These are phyloP conservation scores for Aplodontia rufa DNA, from an alignment of 2,113 vertebrate genomes.

Conservation along the genomic window DNA sequence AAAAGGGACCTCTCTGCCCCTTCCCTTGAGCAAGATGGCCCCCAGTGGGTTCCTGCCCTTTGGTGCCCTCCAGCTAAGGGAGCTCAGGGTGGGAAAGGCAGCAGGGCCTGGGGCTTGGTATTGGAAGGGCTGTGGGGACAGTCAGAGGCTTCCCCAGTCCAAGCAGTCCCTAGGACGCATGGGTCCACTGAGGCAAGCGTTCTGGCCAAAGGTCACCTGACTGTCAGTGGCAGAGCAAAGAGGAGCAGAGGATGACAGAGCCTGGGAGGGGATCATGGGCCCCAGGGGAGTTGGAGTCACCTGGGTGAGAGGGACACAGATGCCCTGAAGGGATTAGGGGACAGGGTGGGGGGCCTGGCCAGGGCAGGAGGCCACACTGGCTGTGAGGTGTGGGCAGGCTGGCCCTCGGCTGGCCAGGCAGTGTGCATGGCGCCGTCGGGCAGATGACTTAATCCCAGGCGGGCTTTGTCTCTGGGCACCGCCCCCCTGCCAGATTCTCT, in stretches of 20 bases:
- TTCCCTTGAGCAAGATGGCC: too few species aligned
- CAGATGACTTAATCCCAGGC: slow-evolving; percentile 75
- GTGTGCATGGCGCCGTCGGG: background rate
- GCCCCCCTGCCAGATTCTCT: slow-evolving; percentile 9
- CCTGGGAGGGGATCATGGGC: rapidly evolving
- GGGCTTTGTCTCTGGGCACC: slow-evolving; percentile 57
- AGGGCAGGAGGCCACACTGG: background rate
- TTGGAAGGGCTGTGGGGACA: rapidly evolving
- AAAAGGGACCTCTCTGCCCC: background rate
- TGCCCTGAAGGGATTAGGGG: rapidly evolving
- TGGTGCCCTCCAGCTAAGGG: background rate
- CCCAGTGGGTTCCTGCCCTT: too few species aligned
- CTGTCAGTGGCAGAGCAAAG: background rate
- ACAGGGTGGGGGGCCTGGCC: background rate
- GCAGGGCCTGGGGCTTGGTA: too few species aligned
- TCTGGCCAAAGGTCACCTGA: background rate
- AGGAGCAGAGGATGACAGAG: background rate
- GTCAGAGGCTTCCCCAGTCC: background rate
- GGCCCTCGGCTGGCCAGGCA: background rate
- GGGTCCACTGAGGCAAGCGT: rapidly evolving
- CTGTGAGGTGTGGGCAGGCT: background rate
- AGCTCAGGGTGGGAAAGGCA: background rate
- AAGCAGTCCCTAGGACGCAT: rapidly evolving
- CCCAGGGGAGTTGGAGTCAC: background rate
- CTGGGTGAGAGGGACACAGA: background rate